A percentile compares a stretch with the other conserved stretches of the same genome.
phyloP scores from a whole-genome alignment of 2,888 invertebrate genomes.

The Octonoba sinensis region DNA sequence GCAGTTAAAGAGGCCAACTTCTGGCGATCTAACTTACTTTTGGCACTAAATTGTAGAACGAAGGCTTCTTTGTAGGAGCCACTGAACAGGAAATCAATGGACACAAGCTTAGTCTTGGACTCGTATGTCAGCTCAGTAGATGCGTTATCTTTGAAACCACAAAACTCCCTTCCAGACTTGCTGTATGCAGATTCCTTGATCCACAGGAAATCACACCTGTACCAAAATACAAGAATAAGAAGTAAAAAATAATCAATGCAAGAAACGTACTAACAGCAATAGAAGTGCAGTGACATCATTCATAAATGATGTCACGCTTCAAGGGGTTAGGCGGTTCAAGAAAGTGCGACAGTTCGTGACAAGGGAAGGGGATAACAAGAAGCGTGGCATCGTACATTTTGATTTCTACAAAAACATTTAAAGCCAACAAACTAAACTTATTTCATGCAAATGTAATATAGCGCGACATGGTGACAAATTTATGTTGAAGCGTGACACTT shows the following conservation, averaged over 20 bases:
- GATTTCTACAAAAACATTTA: too few relatives aligned
- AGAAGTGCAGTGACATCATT: too few relatives aligned
- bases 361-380: too few relatives aligned
- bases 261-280: neutral
- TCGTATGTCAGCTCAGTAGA: conserved; percentile 71
- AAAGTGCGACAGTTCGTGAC: too few relatives aligned
- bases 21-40: conserved; percentile 74
- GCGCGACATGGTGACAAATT: too few relatives aligned
- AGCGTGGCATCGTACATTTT: too few relatives aligned
- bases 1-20: neutral
- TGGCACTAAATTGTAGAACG: conserved; percentile 77
- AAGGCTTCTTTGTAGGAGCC: conserved; percentile 77
- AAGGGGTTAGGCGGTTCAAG: too few relatives aligned
- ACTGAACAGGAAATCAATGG: conserved; percentile 76
- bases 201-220: conserved; percentile 65
- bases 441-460: too few relatives aligned
- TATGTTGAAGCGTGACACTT: too few relatives aligned
- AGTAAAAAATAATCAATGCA: neutral
- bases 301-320: too few relatives aligned
- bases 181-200: conserved; percentile 64
- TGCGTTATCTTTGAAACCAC: conserved; percentile 56
- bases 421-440: too few relatives aligned
- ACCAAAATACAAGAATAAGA: conserved; percentile 2
- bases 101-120: conserved; percentile 77
- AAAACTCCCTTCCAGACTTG: conserved; percentile 62